Conservation (phyloP, 2,797 vertebrate genomes). For the Gallinago nigripennis region DNA sequence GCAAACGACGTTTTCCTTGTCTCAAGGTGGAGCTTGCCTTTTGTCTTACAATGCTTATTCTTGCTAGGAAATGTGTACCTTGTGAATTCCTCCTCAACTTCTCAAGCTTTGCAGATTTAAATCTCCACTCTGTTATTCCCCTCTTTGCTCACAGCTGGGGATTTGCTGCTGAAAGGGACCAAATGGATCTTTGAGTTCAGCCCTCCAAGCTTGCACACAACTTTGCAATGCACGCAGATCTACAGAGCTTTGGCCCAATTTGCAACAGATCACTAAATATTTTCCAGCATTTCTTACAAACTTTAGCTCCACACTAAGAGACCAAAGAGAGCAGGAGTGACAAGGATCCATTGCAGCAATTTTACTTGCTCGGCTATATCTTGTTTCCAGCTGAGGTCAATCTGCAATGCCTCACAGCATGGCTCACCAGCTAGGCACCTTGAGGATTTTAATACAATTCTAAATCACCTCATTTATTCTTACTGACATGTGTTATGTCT, state of each 20-base stretch:
- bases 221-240: background rate
- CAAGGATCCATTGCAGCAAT: background rate
- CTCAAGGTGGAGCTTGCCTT: background rate
- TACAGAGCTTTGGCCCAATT: background rate
- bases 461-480: constrained; percentile 51
- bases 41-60: background rate
- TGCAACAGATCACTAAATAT: background rate
- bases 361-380: background rate
- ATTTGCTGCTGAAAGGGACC: background rate
- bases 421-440: background rate
- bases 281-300: background rate
- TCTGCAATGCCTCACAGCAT: background rate
- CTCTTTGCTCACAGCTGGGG: background rate
- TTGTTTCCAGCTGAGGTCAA: constrained; percentile 19
- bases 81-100: background rate
- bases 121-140: background rate
- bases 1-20: background rate
- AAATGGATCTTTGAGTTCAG: background rate
- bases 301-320: background rate
- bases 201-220: background rate
- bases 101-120: background rate
- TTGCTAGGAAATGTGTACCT: background rate
- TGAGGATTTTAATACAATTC: constrained; percentile 15
- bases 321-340: background rate
- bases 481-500: constrained; percentile 10